Percentiles rank a stretch among this genome's conserved stretches.
phyloP scores from a whole-genome alignment of 2,888 invertebrate genomes.

The Thysanoteuthis rhombus region DNA sequence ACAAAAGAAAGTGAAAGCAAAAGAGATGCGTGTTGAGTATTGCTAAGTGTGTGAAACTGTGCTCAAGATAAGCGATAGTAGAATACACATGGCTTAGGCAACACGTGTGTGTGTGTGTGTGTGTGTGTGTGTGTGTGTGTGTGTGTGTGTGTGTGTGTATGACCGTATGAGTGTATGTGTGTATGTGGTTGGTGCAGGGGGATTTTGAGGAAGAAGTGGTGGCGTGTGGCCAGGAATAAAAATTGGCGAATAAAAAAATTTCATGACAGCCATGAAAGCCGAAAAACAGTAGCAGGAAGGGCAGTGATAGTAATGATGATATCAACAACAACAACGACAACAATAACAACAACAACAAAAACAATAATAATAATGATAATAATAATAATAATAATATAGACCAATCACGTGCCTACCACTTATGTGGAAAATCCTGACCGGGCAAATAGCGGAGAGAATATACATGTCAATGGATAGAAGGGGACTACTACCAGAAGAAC shows the following conservation, averaged over 20 bases:
- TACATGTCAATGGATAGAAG: too few relatives aligned
- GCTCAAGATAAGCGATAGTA: too few relatives aligned
- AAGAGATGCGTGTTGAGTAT: background rate
- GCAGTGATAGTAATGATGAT: background rate
- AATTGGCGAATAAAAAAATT: background rate
- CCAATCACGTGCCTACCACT: too few relatives aligned
- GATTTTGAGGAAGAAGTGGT: background rate
- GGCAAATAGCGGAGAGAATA: too few relatives aligned
- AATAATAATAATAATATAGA: too few relatives aligned
- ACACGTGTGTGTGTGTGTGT: background rate
- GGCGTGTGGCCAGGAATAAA: slow-evolving; percentile 12
- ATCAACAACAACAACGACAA: too few relatives aligned
- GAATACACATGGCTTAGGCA: background rate
- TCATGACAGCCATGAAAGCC: background rate
- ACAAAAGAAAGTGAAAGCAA: background rate
- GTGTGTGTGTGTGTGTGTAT: background rate
- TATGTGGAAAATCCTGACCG: too few relatives aligned
- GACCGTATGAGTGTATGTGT: background rate
- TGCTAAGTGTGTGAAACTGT: background rate
- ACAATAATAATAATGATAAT: too few relatives aligned
- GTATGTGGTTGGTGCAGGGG: background rate
- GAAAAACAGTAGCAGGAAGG: background rate
- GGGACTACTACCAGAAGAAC: too few relatives aligned
- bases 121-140: background rate
- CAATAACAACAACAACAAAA: too few relatives aligned